These are phyloP conservation scores for Sphaeramia orbicularis DNA, from an alignment of 2,797 vertebrate genomes.

Conservation along the genomic window DNA sequence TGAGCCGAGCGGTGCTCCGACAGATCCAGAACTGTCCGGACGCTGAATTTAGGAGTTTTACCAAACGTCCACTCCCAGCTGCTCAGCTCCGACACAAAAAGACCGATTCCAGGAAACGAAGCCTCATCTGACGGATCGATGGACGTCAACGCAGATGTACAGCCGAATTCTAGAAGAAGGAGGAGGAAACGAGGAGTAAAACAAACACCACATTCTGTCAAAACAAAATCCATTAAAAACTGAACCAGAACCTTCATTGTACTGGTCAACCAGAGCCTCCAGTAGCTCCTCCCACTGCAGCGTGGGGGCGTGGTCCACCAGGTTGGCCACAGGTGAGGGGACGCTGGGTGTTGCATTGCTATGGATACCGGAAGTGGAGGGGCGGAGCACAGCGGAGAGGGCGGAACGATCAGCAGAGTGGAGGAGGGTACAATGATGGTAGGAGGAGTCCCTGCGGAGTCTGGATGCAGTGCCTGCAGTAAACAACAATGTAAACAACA, in stretches of 20 bases:
- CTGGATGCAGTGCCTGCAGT: conserved; percentile 91
- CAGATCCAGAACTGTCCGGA: conserved; percentile 83
- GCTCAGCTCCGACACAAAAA: conserved; percentile 83
- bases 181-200: background rate
- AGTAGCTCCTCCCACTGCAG: conserved; percentile 87
- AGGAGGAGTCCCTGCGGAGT: conserved; percentile 90
- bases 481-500: background rate
- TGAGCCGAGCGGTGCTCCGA: conserved; percentile 29
- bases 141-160: conserved; percentile 58
- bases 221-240: background rate
- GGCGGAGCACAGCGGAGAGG: conserved; percentile 86
- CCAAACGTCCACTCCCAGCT: conserved; percentile 96
- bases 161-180: conserved; percentile 71
- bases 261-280: conserved; percentile 86
- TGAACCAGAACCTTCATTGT: conserved; percentile 72
- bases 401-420: conserved; percentile 84
- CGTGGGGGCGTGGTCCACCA: conserved; percentile 88
- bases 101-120: conserved; percentile 85
- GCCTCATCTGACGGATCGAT: conserved; percentile 89
- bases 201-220: background rate
- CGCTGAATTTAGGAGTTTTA: conserved; percentile 92
- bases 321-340: conserved; percentile 89
- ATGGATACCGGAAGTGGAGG: conserved; percentile 86
- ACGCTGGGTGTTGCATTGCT: conserved; percentile 94
- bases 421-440: conserved; percentile 96